Evolutionary conservation across 2,113 vertebrate genomes (phyloP).

Genomic region (Brachyistius frenatus): DNA sequence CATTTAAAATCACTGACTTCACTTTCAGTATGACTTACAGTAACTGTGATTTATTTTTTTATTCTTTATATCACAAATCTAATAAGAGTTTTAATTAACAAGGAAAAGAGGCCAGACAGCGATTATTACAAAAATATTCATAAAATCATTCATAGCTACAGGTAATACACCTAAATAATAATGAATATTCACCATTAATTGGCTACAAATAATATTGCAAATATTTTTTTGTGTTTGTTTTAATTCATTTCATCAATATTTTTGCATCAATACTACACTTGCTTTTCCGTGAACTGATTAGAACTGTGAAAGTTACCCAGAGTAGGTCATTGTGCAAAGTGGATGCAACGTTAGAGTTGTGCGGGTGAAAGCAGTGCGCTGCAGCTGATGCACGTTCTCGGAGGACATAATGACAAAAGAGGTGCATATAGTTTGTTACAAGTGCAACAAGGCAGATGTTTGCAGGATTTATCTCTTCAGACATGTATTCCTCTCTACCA

Average conservation of each 20-base stretch:
- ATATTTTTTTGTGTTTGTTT: too few relatives aligned
- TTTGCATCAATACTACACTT: background rate
- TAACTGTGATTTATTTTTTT: conserved; percentile 26
- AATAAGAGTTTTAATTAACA: conserved; percentile 14
- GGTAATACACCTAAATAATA: conserved; percentile 19
- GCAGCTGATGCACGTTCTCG: conserved; percentile 26
- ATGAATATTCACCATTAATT: background rate
- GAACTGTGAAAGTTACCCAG: conserved; percentile 20
- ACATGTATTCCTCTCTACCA: conserved; percentile 14
- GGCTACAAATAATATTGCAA: too few relatives aligned
- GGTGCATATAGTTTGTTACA: conserved; percentile 19
- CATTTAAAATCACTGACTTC: conserved; percentile 41
- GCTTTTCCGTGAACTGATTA: background rate
- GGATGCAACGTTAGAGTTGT: conserved; percentile 18
- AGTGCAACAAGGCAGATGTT: conserved; percentile 46
- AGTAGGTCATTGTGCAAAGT: background rate
- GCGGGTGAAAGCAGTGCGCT: background rate
- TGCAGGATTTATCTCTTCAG: conserved; percentile 31
- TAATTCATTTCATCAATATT: too few relatives aligned
- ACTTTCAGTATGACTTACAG: conserved; percentile 29
- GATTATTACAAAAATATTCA: conserved; percentile 11
- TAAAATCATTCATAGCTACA: background rate
- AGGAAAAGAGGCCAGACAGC: conserved; percentile 5
- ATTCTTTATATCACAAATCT: conserved; percentile 14
- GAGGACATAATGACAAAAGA: conserved; percentile 23